Percentiles rank a stretch among this genome's conserved stretches.
Conservation (phyloP, 2,888 invertebrate species). For the Epinotia brunnichana region DNA sequence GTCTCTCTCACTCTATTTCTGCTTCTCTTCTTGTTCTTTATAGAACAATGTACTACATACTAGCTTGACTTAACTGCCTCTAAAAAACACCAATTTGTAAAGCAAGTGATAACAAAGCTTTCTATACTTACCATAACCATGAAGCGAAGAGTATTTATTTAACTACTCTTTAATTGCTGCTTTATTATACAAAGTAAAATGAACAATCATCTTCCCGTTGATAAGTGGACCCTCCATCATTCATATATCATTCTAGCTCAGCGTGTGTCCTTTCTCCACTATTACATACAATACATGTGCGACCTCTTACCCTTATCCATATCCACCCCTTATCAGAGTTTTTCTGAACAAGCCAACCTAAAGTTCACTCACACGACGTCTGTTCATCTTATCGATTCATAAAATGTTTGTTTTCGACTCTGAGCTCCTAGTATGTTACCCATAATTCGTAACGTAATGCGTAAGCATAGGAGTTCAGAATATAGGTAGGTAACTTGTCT, state of each 20-base stretch:
- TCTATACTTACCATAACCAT: too few species aligned
- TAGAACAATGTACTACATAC: too few species aligned
- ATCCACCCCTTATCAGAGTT: background rate
- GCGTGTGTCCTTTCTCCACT: background rate
- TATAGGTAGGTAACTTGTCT: background rate
- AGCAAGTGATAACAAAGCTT: too few species aligned
- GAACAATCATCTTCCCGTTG: background rate
- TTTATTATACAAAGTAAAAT: background rate
- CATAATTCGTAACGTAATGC: background rate
- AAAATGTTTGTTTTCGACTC: background rate
- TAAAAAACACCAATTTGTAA: too few species aligned
- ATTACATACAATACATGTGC: background rate
- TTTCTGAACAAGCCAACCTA: constrained; percentile 5
- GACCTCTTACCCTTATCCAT: constrained; percentile 3
- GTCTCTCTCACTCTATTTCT: too few species aligned
- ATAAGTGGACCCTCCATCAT: background rate
- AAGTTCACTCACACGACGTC: constrained; percentile 21
- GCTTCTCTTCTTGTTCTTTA: too few species aligned
- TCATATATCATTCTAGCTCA: background rate
- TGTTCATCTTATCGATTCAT: background rate
- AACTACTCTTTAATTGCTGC: too few species aligned
- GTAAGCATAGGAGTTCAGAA: background rate
- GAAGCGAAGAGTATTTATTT: too few species aligned
- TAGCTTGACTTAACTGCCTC: too few species aligned
- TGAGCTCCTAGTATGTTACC: background rate